phyloP scores from a whole-genome alignment of 1,140 invertebrate genomes.

The Pseudobourletiella spinata region DNA sequence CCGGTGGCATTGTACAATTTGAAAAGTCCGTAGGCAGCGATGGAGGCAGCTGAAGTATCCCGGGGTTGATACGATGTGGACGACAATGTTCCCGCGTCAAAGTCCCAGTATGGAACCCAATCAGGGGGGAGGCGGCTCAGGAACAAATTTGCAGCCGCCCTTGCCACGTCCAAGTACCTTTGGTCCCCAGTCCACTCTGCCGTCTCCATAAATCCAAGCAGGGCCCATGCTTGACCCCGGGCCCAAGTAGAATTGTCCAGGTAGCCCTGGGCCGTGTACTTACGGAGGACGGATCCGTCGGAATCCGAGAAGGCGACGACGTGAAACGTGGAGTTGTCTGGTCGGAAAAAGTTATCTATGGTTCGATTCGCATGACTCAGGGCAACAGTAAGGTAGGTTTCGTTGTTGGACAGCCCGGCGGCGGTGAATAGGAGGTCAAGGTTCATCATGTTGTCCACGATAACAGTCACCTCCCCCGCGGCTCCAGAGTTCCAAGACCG shows the following conservation, averaged over 20 bases:
- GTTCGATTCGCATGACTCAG: slow-evolving; percentile 26
- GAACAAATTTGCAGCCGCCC: slow-evolving; percentile 22
- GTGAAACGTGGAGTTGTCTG: neutral
- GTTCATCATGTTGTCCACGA: slow-evolving; percentile 36
- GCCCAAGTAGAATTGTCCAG: slow-evolving; percentile 25
- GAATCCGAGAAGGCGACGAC: slow-evolving; percentile 26
- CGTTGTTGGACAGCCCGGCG: slow-evolving; percentile 11
- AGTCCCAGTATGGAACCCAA: slow-evolving; percentile 29
- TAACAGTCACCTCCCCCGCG: slow-evolving; percentile 26
- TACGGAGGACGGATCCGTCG: slow-evolving; percentile 17
- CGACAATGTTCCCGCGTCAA: slow-evolving; percentile 14
- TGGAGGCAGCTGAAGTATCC: slow-evolving; percentile 26
- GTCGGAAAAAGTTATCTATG: slow-evolving; percentile 21
- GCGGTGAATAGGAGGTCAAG: slow-evolving; percentile 26
- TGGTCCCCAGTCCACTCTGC: slow-evolving; percentile 8
- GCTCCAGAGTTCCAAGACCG: slow-evolving; percentile 25
- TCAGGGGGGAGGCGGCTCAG: slow-evolving; percentile 14
- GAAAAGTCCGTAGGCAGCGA: slow-evolving; percentile 16
- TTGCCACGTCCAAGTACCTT: slow-evolving; percentile 12
- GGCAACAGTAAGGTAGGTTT: slow-evolving; percentile 17
- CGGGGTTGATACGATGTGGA: slow-evolving; percentile 21
- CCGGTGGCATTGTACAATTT: slow-evolving; percentile 11
- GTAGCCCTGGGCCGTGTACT: slow-evolving; percentile 27
- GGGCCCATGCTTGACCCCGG: slow-evolving; percentile 25
- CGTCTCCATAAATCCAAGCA: slow-evolving; percentile 17